phyloP scores from a whole-genome alignment of 2,797 vertebrate species.

The Ammospiza maritima region DNA sequence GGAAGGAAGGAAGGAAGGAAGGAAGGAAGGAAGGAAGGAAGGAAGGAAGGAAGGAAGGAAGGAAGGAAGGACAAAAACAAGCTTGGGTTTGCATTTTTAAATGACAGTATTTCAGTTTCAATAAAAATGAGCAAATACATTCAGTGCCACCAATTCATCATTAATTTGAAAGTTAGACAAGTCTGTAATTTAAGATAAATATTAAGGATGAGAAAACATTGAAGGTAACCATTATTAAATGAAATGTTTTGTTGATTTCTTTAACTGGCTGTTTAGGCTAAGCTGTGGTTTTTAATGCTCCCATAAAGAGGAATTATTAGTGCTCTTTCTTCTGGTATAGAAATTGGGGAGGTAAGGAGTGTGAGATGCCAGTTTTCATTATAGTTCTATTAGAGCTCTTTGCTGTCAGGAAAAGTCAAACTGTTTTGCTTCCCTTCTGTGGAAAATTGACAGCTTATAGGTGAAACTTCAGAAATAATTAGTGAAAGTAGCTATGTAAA shows the following conservation, averaged over 20 bases:
- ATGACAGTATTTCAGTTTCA: not conserved
- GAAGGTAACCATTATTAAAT: constrained; percentile 2
- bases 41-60: not conserved
- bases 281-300: constrained; percentile 1
- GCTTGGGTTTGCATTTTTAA: not conserved
- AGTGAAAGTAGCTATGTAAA: constrained; percentile 56
- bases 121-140: not conserved
- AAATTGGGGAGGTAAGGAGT: constrained; percentile 25
- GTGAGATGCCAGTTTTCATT: constrained; percentile 52
- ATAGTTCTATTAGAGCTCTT: constrained; percentile 57
- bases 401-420: constrained; percentile 66
- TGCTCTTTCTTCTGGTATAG: constrained; percentile 30
- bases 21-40: too few species aligned
- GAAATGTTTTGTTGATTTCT: constrained; percentile 20
- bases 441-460: constrained; percentile 72
- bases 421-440: constrained; percentile 63
- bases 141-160: not conserved
- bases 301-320: not conserved
- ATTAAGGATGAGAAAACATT: not conserved
- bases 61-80: not conserved
- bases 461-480: constrained; percentile 79
- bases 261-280: not conserved
- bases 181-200: not conserved
- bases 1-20: too few species aligned
- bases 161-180: constrained; percentile 1